Conservation (phyloP, 2,113 vertebrate species). For the Pogona vitticeps region DNA sequence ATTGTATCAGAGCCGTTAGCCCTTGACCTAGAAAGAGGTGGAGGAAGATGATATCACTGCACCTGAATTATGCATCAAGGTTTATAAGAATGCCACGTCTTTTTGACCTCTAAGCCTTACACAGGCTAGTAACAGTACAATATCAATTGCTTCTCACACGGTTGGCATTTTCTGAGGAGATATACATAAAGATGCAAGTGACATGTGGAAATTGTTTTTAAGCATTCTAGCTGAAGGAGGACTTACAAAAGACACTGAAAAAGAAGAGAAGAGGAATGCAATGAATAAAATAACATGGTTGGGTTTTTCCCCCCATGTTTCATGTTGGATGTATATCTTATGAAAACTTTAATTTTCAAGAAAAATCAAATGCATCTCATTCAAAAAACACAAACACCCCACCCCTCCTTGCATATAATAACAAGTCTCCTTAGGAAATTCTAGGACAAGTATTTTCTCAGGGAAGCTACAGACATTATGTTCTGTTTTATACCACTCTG, state of each 20-base stretch:
- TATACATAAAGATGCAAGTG: constrained; percentile 1
- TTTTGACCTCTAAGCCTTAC: neutral
- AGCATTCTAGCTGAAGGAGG: constrained; percentile 17
- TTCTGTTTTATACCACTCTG: constrained; percentile 7
- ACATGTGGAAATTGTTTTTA: constrained; percentile 10
- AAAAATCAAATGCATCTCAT: neutral
- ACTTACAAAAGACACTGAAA: constrained; percentile 35
- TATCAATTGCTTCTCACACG: constrained; percentile 5
- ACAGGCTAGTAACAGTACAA: neutral
- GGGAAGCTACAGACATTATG: constrained; percentile 15
- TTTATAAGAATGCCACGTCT: constrained; percentile 27
- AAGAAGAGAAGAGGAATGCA: constrained; percentile 25
- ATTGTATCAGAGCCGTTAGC: neutral
- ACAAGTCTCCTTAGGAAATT: neutral
- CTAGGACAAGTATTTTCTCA: constrained; percentile 34
- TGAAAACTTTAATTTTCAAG: neutral
- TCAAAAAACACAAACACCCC: no score
- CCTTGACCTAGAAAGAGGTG: neutral
- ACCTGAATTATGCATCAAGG: constrained; percentile 45
- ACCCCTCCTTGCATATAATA: neutral
- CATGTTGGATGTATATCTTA: neutral
- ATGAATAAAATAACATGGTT: neutral
- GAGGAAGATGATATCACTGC: neutral
- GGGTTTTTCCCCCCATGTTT: neutral
- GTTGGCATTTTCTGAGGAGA: constrained; percentile 27